Conservation (phyloP, 2,888 invertebrate species). For the Cataglyphis albicans region DNA sequence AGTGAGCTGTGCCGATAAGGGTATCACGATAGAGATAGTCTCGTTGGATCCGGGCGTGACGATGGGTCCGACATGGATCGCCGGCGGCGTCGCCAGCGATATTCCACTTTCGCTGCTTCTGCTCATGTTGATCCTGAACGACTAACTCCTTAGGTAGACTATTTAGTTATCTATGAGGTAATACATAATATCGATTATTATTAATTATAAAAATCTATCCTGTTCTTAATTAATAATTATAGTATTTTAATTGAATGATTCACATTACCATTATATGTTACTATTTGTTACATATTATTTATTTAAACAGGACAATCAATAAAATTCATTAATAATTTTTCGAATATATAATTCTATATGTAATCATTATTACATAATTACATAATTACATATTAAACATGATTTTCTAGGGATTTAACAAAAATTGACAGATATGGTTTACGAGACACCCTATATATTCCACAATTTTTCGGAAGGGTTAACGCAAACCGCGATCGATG, state of each 20-base stretch:
- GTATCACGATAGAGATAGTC: conserved; percentile 84
- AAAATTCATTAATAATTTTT: background rate
- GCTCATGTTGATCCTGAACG: conserved; percentile 64
- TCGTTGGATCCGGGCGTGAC: conserved; percentile 81
- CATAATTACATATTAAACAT: background rate
- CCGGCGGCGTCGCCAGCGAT: conserved; percentile 78
- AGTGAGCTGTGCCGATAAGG: conserved; percentile 81
- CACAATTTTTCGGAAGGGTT: conserved; percentile 41
- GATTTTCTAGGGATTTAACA: background rate
- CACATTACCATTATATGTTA: background rate
- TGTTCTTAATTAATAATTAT: background rate
- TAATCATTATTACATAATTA: too few species aligned
- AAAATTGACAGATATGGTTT: background rate
- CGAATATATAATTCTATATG: background rate
- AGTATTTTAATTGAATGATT: background rate
- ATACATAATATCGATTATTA: conserved; percentile 6
- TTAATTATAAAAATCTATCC: background rate
- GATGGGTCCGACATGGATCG: conserved; percentile 82
- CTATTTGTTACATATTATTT: background rate
- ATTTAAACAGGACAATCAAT: background rate
- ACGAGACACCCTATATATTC: background rate
- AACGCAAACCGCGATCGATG: conserved; percentile 49
- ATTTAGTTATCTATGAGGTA: background rate
- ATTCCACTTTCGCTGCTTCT: conserved; percentile 75
- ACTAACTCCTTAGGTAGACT: background rate